These are phyloP conservation scores for Drosophila seguyi DNA, from an alignment of 1,140 invertebrate genomes.

Conservation along the genomic window DNA sequence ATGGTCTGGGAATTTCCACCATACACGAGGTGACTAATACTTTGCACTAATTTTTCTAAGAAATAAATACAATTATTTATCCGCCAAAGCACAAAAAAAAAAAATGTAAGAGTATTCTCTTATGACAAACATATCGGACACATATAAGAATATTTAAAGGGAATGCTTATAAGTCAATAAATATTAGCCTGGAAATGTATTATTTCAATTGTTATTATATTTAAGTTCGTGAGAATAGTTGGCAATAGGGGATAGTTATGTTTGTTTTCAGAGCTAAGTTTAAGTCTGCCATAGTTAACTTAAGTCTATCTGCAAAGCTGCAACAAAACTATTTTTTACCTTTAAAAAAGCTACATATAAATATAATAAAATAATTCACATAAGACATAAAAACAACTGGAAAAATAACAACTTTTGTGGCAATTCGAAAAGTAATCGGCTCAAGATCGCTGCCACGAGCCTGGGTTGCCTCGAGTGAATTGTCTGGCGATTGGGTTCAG, in stretches of 20 bases:
- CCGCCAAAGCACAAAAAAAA: neutral
- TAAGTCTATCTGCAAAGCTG: neutral
- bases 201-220: neutral
- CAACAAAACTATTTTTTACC: neutral
- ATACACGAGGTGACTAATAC: slow-evolving; percentile 1
- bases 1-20: slow-evolving; percentile 34
- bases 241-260: neutral
- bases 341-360: neutral
- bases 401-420: slow-evolving; percentile 48
- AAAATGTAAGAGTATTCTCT: neutral
- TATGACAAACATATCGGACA: neutral
- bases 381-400: neutral
- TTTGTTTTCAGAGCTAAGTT: neutral
- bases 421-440: slow-evolving; percentile 61
- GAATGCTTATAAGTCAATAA: too few relatives aligned
- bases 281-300: neutral
- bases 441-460: slow-evolving; percentile 65
- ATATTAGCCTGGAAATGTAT: too few relatives aligned
- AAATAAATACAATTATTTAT: neutral
- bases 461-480: slow-evolving; percentile 41
- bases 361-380: slow-evolving; percentile 17
- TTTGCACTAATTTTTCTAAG: neutral
- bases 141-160: too few relatives aligned
- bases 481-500: slow-evolving; percentile 45
- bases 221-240: neutral